Evolutionary conservation across 2,797 vertebrate genomes (phyloP), one percentile per base, ranked within the genome.

Genomic region (Rhinatrema bivittatum): DNA sequence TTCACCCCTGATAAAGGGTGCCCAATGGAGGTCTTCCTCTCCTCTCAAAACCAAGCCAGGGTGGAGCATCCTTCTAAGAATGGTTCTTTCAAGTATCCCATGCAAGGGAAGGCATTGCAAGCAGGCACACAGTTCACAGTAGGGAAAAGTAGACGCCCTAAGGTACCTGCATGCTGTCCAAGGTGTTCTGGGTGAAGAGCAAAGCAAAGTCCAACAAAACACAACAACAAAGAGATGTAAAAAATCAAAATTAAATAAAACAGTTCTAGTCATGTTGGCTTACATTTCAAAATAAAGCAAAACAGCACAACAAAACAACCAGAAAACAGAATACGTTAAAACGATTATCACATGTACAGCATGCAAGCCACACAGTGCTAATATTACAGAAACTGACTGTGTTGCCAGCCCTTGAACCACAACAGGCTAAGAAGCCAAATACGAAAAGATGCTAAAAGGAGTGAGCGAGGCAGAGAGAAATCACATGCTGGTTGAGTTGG

Each of bases 141-240:
- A n/a, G 20, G 36, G 40, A 16, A 17, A 25, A 12, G 21, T 42
- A 29, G 28, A 34, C 28, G 56, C 61, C 79, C 82, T 54, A 37
- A 84, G 90, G 86, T 97, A 98, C 94, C 95, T 98, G 95, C 95
- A 97, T 96, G 91, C 91, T 91, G 88, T 98, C 94, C 95, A 97
- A 85, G 83, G 94, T 87, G 89, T 79, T 94, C 95, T 97, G 91
- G 80, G 76, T 79, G 73, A 56, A 62, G 46, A 60, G 70, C 72
- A 67, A 74, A 85, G 86, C 84, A 88, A 60, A 87, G 77, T 56
- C 51, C 60, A 59, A 74, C 58, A 73, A 85, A 78, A 75, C 79
- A 88, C 78, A 81, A 74, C 71, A 65, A 86, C 78, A 82, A 82
- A 70, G 31, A 88, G 69, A 81, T 52, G 67, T 49, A 67, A 72